A percentile compares a stretch with the other conserved stretches of the same genome.
These are phyloP conservation scores for Oceanites oceanicus DNA, from an alignment of 2,113 vertebrate species.

Conservation along the genomic window DNA sequence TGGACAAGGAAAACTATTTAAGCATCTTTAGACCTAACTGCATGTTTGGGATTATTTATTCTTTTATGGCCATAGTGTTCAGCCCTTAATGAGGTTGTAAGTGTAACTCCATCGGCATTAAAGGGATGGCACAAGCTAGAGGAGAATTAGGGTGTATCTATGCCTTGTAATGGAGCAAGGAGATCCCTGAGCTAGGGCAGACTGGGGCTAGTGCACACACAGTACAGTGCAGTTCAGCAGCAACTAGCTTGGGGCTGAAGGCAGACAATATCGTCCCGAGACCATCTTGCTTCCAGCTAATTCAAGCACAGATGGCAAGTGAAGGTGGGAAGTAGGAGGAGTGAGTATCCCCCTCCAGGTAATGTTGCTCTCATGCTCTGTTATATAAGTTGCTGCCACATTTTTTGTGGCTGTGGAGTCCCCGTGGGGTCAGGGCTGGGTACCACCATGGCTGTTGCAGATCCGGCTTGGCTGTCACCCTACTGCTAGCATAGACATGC, in stretches of 20 bases:
- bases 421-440: neutral
- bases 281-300: neutral
- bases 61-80: neutral
- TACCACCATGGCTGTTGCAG: neutral
- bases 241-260: neutral
- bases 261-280: neutral
- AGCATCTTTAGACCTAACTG: neutral
- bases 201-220: neutral
- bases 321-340: constrained; percentile 6
- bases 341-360: neutral
- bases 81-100: neutral
- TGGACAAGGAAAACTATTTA: neutral
- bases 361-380: neutral
- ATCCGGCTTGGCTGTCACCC: neutral
- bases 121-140: neutral
- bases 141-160: neutral
- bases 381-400: neutral
- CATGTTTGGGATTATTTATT: neutral
- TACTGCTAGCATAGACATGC: neutral
- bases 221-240: neutral
- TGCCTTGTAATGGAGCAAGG: neutral
- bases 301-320: neutral
- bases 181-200: neutral
- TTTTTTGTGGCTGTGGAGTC: neutral
- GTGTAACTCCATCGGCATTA: neutral